Evolutionary conservation across 2,797 vertebrate genomes (phyloP).

Genomic region (Alauda arvensis): DNA sequence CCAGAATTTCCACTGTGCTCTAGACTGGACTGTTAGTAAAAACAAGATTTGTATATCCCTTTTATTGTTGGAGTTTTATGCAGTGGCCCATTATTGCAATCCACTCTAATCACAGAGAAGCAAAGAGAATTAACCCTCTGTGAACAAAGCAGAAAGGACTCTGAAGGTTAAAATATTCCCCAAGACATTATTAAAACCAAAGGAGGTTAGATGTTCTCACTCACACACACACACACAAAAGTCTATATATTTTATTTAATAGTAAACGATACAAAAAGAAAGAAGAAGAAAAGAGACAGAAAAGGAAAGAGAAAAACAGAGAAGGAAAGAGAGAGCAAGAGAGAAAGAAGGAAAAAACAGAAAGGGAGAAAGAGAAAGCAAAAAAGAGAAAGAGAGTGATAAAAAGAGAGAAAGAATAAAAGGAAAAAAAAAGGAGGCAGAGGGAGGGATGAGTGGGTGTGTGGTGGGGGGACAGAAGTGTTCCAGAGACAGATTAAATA

Average conservation of each 20-base stretch:
- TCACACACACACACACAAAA: not conserved
- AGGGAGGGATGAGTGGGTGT: not conserved
- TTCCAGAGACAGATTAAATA: not conserved
- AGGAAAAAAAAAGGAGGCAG: too few relatives aligned
- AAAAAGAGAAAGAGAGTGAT: rapidly evolving
- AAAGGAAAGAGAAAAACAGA: not conserved
- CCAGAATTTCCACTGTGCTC: not conserved
- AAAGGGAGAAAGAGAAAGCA: too few relatives aligned
- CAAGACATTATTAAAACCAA: not conserved
- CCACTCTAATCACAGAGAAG: not conserved
- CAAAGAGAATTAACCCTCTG: not conserved
- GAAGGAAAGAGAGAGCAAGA: too few relatives aligned
- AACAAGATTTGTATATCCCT: not conserved
- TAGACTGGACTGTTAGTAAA: not conserved
- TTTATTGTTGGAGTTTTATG: not conserved
- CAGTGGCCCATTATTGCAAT: not conserved
- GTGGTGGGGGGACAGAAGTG: too few relatives aligned
- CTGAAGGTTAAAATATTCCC: not conserved
- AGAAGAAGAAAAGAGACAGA: too few relatives aligned
- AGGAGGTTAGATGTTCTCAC: not conserved
- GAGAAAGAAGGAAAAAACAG: too few relatives aligned
- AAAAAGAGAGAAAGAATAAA: too few relatives aligned
- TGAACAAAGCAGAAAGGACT: not conserved
- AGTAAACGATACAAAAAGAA: not conserved
- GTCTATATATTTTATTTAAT: not conserved